phyloP scores from a whole-genome alignment of 2,113 vertebrate species.

The Corynorhinus townsendii region DNA sequence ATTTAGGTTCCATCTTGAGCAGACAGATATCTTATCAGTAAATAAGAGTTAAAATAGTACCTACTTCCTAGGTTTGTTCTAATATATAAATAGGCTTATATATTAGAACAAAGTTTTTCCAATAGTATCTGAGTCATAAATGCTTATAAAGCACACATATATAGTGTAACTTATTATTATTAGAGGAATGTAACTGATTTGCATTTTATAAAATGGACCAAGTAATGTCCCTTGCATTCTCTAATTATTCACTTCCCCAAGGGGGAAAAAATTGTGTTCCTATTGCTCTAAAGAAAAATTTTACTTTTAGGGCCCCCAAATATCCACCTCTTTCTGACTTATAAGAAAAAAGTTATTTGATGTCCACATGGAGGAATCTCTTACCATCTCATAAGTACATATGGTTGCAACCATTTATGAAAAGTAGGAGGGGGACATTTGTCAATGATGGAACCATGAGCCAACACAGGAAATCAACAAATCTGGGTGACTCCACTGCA shows the following conservation, averaged over 20 bases:
- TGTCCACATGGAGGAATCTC: background rate
- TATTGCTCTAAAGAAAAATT: background rate
- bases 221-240: background rate
- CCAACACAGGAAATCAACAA: background rate
- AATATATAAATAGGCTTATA: background rate
- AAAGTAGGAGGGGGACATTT: background rate
- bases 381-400: background rate
- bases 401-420: background rate
- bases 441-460: background rate
- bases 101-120: background rate
- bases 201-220: slow-evolving; percentile 2
- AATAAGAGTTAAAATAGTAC: background rate
- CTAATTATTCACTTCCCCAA: background rate
- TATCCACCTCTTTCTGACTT: background rate
- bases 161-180: background rate
- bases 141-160: background rate
- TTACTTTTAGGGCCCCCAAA: background rate
- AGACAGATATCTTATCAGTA: background rate
- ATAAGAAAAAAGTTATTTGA: background rate
- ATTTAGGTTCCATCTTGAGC: background rate
- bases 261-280: background rate
- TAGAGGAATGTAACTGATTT: slow-evolving; percentile 10
- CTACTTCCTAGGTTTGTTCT: background rate
- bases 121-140: background rate
- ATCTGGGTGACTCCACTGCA: background rate